Evolutionary conservation across 2,888 invertebrate species (phyloP).

Genomic region (Tridacna gigas): DNA sequence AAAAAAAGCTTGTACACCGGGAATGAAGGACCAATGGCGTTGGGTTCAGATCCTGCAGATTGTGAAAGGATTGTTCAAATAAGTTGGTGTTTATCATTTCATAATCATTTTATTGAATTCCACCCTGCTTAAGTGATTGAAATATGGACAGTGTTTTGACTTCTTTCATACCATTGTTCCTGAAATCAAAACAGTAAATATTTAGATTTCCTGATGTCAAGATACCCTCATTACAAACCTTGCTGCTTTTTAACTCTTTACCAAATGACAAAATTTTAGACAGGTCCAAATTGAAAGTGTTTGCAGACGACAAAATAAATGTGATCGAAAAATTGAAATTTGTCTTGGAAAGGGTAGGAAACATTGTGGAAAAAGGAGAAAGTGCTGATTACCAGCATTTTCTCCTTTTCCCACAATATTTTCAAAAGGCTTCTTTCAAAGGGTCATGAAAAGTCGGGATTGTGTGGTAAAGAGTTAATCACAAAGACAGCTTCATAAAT

Average conservation of each 20-base stretch:
- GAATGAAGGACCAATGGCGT: no score
- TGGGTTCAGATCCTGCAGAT: not conserved
- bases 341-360: not conserved
- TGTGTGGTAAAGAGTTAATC: no score
- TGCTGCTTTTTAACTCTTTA: no score
- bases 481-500: no score
- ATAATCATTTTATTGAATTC: conserved; percentile 15
- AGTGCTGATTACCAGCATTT: not conserved
- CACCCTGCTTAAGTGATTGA: conserved; percentile 16
- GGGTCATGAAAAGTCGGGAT: no score
- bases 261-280: no score
- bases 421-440: no score
- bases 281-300: no score
- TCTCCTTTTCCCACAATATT: no score
- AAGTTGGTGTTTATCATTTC: conserved; percentile 14
- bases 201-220: not conserved
- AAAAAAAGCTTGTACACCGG: no score
- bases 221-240: not conserved
- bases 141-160: conserved; percentile 23
- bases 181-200: conserved; percentile 12
- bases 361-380: not conserved
- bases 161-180: conserved; percentile 15
- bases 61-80: conserved; percentile 5
- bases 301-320: no score
- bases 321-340: no score